Evolutionary conservation across 2,888 invertebrate genomes (phyloP).

Genomic region (Cephus pygmeus): DNA sequence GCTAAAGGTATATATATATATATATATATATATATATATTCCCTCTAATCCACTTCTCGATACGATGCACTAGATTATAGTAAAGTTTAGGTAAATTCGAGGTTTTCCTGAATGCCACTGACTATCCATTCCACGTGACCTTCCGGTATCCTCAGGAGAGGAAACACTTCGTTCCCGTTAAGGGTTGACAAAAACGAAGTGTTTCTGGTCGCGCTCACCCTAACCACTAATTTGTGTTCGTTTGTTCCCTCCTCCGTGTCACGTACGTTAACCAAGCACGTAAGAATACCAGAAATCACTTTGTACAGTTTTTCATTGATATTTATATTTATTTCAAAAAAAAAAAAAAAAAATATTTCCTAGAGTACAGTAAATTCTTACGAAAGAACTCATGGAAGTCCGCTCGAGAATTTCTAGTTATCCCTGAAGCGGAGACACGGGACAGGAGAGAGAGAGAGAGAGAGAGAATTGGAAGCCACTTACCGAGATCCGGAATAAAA

Average conservation of each 20-base stretch:
- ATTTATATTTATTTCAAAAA: background rate
- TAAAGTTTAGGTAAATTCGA: background rate
- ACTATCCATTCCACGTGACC: background rate
- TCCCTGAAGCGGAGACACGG: background rate
- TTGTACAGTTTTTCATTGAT: background rate
- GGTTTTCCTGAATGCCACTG: slow-evolving; percentile 2
- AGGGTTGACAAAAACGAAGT: slow-evolving; percentile 40
- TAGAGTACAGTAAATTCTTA: background rate
- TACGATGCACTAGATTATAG: background rate
- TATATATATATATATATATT: no score
- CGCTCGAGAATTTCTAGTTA: background rate
- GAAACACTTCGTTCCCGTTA: slow-evolving; percentile 17
- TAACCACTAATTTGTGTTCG: slow-evolving; percentile 28
- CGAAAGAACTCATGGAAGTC: background rate
- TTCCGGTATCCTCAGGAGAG: slow-evolving; percentile 7
- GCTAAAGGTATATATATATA: slow-evolving; percentile 12
- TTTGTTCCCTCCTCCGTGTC: background rate
- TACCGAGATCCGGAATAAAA: slow-evolving; percentile 33
- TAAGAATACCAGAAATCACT: background rate
- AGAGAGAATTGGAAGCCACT: background rate
- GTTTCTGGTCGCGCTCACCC: slow-evolving; percentile 24
- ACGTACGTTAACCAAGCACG: background rate
- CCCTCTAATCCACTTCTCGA: background rate
- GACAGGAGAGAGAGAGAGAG: background rate
- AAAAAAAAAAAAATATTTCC: background rate